Conservation (phyloP, 2,797 vertebrate genomes). For the Artibeus lituratus region DNA sequence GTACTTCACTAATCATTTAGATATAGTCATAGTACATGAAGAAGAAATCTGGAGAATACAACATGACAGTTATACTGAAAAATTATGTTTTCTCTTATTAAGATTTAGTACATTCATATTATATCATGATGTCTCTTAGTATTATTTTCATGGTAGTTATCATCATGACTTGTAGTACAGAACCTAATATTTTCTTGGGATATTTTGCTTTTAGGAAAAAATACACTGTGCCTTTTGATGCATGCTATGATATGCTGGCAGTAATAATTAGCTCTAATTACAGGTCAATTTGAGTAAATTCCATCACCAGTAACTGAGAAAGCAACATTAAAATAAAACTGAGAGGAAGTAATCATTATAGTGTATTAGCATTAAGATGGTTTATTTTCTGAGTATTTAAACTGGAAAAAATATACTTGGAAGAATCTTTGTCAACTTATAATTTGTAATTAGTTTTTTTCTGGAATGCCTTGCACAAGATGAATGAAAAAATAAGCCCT, state of each 20-base stretch:
- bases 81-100: neutral
- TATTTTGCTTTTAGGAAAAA: constrained; percentile 31
- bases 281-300: constrained; percentile 69
- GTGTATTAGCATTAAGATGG: constrained; percentile 67
- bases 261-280: constrained; percentile 67
- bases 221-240: constrained; percentile 44
- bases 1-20: constrained; percentile 20
- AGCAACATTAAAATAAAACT: constrained; percentile 60
- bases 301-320: constrained; percentile 55
- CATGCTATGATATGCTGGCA: constrained; percentile 48
- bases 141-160: constrained; percentile 43
- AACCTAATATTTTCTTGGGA: neutral
- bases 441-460: constrained; percentile 30
- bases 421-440: constrained; percentile 47
- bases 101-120: neutral
- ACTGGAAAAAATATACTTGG: constrained; percentile 37
- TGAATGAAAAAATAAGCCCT: neutral
- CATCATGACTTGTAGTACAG: constrained; percentile 20
- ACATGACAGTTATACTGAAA: neutral
- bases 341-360: constrained; percentile 62
- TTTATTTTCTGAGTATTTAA: constrained; percentile 48
- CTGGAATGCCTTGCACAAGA: neutral
- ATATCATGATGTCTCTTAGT: neutral
- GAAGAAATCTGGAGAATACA: neutral
- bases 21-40: neutral